A percentile compares a stretch with the other conserved stretches of the same genome.
phyloP scores from a whole-genome alignment of 2,113 vertebrate species.

The Dolichotis patagonum region DNA sequence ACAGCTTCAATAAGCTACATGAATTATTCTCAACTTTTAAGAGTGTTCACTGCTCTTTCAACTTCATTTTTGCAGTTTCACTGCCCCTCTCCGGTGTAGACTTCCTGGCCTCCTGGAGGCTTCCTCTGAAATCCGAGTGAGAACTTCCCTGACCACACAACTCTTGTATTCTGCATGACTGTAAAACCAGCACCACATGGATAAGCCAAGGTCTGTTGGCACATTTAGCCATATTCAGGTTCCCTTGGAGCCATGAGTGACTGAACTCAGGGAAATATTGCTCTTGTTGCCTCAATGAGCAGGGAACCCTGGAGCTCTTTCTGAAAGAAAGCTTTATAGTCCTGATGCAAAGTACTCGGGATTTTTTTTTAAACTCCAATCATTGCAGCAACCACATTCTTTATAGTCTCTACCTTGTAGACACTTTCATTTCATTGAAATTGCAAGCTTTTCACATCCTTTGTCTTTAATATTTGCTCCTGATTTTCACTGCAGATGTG shows the following conservation, averaged over 20 bases:
- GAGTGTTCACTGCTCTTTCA: not conserved
- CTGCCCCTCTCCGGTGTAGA: not conserved
- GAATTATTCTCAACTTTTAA: not conserved
- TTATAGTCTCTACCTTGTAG: not conserved
- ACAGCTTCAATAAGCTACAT: not conserved
- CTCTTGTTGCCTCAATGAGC: not conserved
- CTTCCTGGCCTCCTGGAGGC: not conserved
- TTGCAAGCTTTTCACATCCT: not conserved
- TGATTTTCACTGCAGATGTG: not conserved
- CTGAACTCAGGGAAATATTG: not conserved
- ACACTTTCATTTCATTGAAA: too few relatives aligned
- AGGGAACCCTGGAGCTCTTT: not conserved
- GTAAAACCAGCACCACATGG: not conserved
- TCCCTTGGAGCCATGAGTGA: too few relatives aligned
- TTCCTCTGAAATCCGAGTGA: not conserved
- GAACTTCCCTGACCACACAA: not conserved
- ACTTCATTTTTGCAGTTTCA: not conserved
- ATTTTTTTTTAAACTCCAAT: not conserved
- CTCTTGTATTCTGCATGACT: not conserved
- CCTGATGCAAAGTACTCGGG: not conserved
- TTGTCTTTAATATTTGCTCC: not conserved
- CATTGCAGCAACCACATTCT: not conserved
- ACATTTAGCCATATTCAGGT: not conserved
- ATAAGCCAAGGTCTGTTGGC: not conserved
- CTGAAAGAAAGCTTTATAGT: not conserved